Evolutionary conservation across 2,888 invertebrate genomes (phyloP).

Genomic region (Cryptosula pallasiana): DNA sequence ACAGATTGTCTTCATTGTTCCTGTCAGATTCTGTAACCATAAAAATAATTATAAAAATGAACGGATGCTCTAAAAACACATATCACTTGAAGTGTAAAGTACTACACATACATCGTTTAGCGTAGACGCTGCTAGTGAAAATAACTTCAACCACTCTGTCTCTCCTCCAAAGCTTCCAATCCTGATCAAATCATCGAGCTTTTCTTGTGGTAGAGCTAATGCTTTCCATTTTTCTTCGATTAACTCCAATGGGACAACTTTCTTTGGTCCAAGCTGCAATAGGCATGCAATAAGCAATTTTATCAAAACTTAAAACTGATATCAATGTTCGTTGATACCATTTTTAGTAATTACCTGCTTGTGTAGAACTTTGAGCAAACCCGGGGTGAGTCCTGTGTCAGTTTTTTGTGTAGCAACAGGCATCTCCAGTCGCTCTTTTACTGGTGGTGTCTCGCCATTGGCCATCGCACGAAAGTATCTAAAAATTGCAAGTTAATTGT

Average conservation of each 20-base stretch:
- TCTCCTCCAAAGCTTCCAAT: slow-evolving; percentile 65
- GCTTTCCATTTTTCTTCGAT: slow-evolving; percentile 53
- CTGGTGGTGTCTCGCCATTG: slow-evolving; percentile 71
- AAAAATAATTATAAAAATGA: slow-evolving; percentile 1
- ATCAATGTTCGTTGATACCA: too few species aligned
- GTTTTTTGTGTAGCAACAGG: slow-evolving; percentile 53
- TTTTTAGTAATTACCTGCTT: slow-evolving; percentile 71
- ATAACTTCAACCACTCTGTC: slow-evolving; percentile 69
- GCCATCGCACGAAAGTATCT: slow-evolving; percentile 69
- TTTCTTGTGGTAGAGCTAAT: slow-evolving; percentile 57
- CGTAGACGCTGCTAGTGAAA: slow-evolving; percentile 63
- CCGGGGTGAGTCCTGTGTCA: slow-evolving; percentile 71
- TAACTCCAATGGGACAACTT: slow-evolving; percentile 37
- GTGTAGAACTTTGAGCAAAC: slow-evolving; percentile 70
- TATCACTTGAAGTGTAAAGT: background rate
- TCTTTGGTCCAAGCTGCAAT: slow-evolving; percentile 50
- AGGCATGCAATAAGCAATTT: too few species aligned
- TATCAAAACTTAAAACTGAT: too few species aligned
- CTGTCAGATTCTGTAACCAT: slow-evolving; percentile 62
- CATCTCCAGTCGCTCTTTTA: slow-evolving; percentile 64
- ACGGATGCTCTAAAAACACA: too few species aligned
- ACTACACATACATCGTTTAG: slow-evolving; percentile 44
- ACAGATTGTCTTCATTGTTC: slow-evolving; percentile 74
- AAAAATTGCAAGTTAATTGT: too few species aligned
- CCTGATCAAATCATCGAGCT: slow-evolving; percentile 65